A percentile compares a stretch with the other conserved stretches of the same genome.
Evolutionary conservation across 2,888 invertebrate genomes (phyloP).

Genomic region (Abscondita cerata): DNA sequence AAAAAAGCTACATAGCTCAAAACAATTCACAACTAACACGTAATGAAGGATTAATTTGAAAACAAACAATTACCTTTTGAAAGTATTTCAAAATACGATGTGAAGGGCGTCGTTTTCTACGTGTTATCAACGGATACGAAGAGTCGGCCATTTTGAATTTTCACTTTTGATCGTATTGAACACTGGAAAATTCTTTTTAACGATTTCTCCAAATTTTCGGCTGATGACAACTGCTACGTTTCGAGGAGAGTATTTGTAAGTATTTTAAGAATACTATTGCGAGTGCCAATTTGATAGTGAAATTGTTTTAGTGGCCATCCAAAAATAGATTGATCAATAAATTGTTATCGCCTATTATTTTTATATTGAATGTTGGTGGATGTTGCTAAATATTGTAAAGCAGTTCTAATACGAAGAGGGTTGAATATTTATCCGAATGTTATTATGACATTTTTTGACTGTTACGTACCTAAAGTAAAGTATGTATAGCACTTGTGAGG

Average conservation of each 20-base stretch:
- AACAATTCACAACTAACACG: constrained; percentile 33
- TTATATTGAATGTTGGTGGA: constrained; percentile 1
- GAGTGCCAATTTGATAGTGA: constrained; percentile 43
- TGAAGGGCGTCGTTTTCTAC: constrained; percentile 51
- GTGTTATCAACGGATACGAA: constrained; percentile 52
- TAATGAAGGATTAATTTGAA: no score
- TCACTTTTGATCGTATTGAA: constrained; percentile 56
- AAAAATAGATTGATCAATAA: constrained; percentile 54
- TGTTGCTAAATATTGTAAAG: no score
- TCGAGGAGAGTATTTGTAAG: neutral
- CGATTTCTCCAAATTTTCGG: neutral
- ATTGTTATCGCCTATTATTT: constrained; percentile 47
- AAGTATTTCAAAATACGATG: constrained; percentile 47
- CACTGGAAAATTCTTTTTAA: constrained; percentile 23
- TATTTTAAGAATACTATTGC: neutral
- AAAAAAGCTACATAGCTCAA: constrained; percentile 1
- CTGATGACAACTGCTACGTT: constrained; percentile 2
- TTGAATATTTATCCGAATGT: no score
- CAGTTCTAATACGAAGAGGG: no score
- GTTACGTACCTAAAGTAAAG: no score
- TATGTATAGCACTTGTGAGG: no score
- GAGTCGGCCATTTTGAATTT: constrained; percentile 60
- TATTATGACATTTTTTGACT: no score
- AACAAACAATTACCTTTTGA: constrained; percentile 39
- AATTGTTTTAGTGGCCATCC: constrained; percentile 45